A percentile compares a stretch with the other conserved stretches of the same genome.
Evolutionary conservation across 2,888 invertebrate species (phyloP).

Genomic region (Agrilus cyanescens): DNA sequence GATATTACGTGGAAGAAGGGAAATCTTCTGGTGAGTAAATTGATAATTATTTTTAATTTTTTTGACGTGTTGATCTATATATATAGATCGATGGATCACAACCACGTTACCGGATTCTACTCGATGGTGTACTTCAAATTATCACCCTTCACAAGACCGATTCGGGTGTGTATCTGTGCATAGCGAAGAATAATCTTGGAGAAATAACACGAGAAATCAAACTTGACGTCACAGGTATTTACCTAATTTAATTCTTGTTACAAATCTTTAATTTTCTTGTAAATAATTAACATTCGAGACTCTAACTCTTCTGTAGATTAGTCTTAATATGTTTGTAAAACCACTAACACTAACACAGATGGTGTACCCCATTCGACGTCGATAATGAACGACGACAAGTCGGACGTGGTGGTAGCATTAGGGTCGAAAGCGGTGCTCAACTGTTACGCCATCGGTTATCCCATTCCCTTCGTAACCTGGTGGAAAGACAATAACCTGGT

Average conservation of each 20-base stretch:
- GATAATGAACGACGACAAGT: constrained; percentile 54
- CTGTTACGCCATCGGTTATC: constrained; percentile 75
- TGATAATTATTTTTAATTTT: neutral
- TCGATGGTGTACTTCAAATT: constrained; percentile 67
- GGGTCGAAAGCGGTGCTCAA: constrained; percentile 58
- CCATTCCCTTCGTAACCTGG: constrained; percentile 71
- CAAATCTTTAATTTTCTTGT: neutral
- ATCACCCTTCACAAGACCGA: constrained; percentile 69
- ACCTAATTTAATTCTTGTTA: neutral
- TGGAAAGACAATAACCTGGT: constrained; percentile 68
- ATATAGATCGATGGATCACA: constrained; percentile 59
- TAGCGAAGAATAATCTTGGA: constrained; percentile 69
- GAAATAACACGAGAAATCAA: constrained; percentile 56
- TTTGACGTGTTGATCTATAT: constrained; percentile 4
- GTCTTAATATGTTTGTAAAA: too few relatives aligned
- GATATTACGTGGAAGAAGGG: constrained; percentile 66
- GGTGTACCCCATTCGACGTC: constrained; percentile 45
- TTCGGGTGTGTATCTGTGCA: constrained; percentile 74
- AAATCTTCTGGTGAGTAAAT: constrained; percentile 51
- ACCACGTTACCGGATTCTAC: constrained; percentile 57
- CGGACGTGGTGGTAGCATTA: constrained; percentile 54
- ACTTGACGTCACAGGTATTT: constrained; percentile 60
- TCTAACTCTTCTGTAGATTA: too few relatives aligned
- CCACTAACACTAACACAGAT: constrained; percentile 34
- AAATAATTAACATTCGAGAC: too few relatives aligned